phyloP scores from a whole-genome alignment of 2,797 vertebrate genomes.

The Aselliscus stoliczkanus region DNA sequence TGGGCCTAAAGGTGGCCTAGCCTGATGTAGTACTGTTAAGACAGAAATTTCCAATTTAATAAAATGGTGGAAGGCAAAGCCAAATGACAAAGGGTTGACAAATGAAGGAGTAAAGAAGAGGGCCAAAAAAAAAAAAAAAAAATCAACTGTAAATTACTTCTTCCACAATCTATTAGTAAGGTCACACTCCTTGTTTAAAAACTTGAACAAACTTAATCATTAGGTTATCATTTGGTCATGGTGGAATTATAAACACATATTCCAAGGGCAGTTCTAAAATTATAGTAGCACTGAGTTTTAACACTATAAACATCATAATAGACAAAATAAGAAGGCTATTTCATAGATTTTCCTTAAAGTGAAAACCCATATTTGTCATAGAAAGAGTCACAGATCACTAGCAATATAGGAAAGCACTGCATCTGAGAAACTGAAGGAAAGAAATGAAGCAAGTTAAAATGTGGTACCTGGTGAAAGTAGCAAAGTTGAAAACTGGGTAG shows the following conservation, averaged over 20 bases:
- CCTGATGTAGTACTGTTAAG: not conserved
- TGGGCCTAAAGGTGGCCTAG: fast-evolving
- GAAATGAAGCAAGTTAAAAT: not conserved
- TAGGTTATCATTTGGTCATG: not conserved
- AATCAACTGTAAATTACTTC: not conserved
- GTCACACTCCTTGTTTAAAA: not conserved
- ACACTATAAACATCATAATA: not conserved
- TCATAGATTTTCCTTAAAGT: not conserved
- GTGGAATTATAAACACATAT: not conserved
- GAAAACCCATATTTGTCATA: not conserved
- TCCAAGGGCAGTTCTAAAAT: not conserved
- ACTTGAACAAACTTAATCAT: not conserved
- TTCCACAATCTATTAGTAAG: not conserved
- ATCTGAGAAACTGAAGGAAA: not conserved
- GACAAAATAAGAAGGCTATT: not conserved
- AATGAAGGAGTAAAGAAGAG: not conserved
- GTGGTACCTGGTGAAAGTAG: not conserved
- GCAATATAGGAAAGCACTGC: not conserved
- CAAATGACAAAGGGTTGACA: not conserved
- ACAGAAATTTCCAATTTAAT: not conserved
- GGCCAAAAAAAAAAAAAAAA: not conserved
- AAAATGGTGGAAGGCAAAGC: not conserved
- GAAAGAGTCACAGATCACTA: not conserved
- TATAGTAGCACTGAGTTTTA: not conserved
- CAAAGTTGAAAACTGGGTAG: not conserved